These are phyloP conservation scores for Nomada fabriciana DNA, from an alignment of 2,888 invertebrate genomes.

Conservation along the genomic window DNA sequence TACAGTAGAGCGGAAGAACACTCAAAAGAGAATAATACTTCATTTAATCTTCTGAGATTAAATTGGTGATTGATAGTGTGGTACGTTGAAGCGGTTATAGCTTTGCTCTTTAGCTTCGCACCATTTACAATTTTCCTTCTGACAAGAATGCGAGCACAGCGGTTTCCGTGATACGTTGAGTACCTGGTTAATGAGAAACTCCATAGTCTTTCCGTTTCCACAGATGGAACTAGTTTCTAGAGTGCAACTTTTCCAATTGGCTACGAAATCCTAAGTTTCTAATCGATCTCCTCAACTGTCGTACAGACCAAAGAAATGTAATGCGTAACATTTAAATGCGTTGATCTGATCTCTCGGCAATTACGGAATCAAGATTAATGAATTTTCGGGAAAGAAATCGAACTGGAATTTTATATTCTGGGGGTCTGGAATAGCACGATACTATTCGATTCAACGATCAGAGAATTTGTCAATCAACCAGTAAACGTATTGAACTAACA, in stretches of 20 bases:
- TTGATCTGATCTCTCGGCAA: too few species aligned
- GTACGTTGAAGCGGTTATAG: background rate
- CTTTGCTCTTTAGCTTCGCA: background rate
- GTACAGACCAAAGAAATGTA: background rate
- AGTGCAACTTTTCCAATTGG: constrained; percentile 62
- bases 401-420: background rate
- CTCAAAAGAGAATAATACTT: background rate
- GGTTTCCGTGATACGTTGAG: constrained; percentile 2
- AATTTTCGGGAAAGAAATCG: constrained; percentile 12
- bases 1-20: background rate
- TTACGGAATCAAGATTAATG: background rate
- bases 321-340: too few species aligned
- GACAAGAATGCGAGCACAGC: background rate
- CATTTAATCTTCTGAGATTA: background rate
- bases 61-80: background rate
- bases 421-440: background rate
- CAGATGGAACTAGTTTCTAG: background rate
- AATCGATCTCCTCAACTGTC: background rate
- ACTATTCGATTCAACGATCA: constrained; percentile 9
- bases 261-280: constrained; percentile 23
- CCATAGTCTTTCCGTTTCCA: constrained; percentile 32
- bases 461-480: constrained; percentile 34
- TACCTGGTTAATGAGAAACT: constrained; percentile 53
- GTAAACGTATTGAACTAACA: constrained; percentile 30
- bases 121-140: background rate